phyloP scores from a whole-genome alignment of 2,888 invertebrate species.

The Ditylenchus weischeri region DNA sequence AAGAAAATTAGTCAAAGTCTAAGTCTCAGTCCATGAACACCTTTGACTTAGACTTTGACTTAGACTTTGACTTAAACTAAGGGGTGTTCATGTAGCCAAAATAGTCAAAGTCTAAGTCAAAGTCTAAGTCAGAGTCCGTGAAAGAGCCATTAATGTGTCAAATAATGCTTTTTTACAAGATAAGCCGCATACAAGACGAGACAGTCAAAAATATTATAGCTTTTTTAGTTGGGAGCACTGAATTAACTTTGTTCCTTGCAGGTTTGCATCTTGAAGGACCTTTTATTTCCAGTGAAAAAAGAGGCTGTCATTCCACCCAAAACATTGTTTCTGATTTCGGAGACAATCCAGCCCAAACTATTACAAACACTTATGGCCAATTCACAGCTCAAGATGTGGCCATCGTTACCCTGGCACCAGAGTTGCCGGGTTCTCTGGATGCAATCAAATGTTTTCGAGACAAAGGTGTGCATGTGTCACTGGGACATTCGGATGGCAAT shows the following conservation, averaged over 20 bases:
- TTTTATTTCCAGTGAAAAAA: slow-evolving; percentile 83
- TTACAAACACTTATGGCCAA: slow-evolving; percentile 72
- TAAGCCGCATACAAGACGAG: too few relatives aligned
- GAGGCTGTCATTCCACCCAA: slow-evolving; percentile 79
- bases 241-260: slow-evolving; percentile 32
- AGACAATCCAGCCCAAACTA: slow-evolving; percentile 2
- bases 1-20: too few relatives aligned
- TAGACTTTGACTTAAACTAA: too few relatives aligned
- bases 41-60: too few relatives aligned
- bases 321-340: slow-evolving; percentile 18
- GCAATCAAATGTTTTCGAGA: slow-evolving; percentile 44
- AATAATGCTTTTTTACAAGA: too few relatives aligned
- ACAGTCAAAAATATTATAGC: too few relatives aligned
- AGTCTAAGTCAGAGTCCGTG: too few relatives aligned
- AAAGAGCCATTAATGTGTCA: too few relatives aligned
- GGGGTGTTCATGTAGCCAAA: too few relatives aligned
- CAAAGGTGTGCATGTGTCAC: slow-evolving; percentile 20
- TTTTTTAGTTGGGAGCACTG: too few relatives aligned
- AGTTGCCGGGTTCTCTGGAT: slow-evolving; percentile 65
- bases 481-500: slow-evolving; percentile 10
- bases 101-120: too few relatives aligned
- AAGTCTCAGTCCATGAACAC: too few relatives aligned
- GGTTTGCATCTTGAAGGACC: slow-evolving; percentile 95
- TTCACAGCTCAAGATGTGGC: slow-evolving; percentile 70
- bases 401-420: slow-evolving; percentile 89